These are phyloP conservation scores for Nipponia nippon DNA, from an alignment of 2,113 vertebrate genomes.

Conservation along the genomic window DNA sequence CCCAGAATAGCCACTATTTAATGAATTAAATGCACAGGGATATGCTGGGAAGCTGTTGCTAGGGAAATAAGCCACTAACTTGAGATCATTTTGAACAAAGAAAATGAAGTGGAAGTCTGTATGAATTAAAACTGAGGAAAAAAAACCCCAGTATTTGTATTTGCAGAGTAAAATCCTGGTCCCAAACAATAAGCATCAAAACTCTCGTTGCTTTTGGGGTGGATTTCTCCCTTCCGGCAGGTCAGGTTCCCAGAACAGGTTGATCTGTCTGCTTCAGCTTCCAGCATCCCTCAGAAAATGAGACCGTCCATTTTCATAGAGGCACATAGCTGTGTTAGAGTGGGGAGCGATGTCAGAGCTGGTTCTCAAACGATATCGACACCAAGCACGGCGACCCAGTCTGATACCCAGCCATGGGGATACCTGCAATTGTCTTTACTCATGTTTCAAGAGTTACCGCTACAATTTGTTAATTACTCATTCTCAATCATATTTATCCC, in stretches of 20 bases:
- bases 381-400: fast-evolving
- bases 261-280: neutral
- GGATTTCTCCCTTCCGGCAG: neutral
- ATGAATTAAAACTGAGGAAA: neutral
- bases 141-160: fast-evolving
- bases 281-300: neutral
- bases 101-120: neutral
- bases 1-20: fast-evolving
- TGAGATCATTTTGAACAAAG: neutral
- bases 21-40: neutral
- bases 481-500: neutral
- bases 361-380: fast-evolving
- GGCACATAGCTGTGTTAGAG: neutral
- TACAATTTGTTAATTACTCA: neutral
- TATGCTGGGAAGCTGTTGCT: neutral
- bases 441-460: fast-evolving
- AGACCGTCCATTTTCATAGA: fast-evolving
- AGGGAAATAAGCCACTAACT: neutral
- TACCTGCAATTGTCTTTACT: neutral
- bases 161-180: neutral
- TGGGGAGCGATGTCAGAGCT: neutral
- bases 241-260: neutral
- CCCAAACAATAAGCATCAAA: neutral
- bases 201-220: neutral
- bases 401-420: neutral